Evolutionary conservation across 2,113 vertebrate species (phyloP).

Genomic region (Vulpes lagopus): DNA sequence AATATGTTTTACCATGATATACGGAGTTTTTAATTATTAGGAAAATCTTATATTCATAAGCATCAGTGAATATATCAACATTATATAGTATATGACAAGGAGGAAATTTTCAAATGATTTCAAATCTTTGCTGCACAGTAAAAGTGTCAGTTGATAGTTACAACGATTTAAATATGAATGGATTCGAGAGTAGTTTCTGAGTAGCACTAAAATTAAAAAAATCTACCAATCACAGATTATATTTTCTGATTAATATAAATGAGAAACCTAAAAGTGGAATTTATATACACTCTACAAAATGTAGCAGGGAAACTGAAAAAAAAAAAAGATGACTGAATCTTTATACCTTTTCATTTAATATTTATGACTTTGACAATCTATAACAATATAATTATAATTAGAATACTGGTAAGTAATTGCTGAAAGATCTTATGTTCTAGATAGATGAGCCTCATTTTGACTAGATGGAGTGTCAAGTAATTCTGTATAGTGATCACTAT

Average conservation of each 20-base stretch:
- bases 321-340: not conserved
- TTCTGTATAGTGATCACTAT: not conserved
- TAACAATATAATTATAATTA: not conserved
- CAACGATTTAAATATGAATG: constrained; percentile 61
- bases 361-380: not conserved
- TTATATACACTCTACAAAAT: not conserved
- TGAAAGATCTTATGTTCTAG: not conserved
- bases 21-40: constrained; percentile 57
- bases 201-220: constrained; percentile 72
- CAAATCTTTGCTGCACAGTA: constrained; percentile 42
- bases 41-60: constrained; percentile 64
- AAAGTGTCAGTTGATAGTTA: not conserved
- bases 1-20: constrained; percentile 4
- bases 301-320: not conserved
- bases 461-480: not conserved
- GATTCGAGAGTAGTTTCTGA: not conserved
- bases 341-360: not conserved
- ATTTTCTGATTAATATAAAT: constrained; percentile 61
- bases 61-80: constrained; percentile 17
- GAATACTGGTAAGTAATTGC: not conserved
- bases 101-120: constrained; percentile 56
- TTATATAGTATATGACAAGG: not conserved
- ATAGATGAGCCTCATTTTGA: not conserved
- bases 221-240: not conserved
- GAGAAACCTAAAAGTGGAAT: not conserved